Percentiles rank a stretch among this genome's conserved stretches.
Evolutionary conservation across 2,113 vertebrate species (phyloP).

Genomic region (Tenrec ecaudatus): DNA sequence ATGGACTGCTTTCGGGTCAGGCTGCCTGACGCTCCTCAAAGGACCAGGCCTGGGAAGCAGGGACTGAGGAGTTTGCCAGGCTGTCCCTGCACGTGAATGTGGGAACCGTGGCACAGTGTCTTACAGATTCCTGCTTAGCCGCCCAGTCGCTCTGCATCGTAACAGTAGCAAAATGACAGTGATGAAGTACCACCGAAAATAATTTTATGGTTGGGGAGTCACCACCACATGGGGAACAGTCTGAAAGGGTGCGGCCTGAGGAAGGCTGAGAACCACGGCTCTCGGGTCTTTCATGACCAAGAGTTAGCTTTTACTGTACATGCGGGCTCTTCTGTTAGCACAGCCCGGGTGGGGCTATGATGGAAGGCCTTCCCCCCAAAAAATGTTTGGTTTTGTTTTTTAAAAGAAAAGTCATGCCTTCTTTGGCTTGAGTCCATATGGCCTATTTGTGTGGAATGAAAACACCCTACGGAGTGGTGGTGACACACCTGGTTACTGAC

Average conservation of each 20-base stretch:
- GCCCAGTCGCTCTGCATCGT: neutral
- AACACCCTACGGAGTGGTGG: neutral
- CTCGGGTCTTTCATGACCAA: neutral
- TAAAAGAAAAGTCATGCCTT: constrained; percentile 40
- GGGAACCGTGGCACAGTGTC: neutral
- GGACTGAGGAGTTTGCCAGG: neutral
- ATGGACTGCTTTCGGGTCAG: neutral
- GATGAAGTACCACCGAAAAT: too few relatives aligned
- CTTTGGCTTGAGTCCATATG: neutral
- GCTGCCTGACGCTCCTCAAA: neutral
- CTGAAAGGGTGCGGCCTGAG: too few relatives aligned
- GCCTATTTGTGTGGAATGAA: constrained; percentile 21
- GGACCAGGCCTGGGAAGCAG: neutral
- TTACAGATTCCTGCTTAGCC: neutral
- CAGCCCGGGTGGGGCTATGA: neutral
- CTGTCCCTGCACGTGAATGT: neutral
- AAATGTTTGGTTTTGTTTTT: neutral
- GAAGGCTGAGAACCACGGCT: too few relatives aligned
- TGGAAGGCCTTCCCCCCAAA: neutral
- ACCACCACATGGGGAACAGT: too few relatives aligned
- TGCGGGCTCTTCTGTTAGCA: neutral
- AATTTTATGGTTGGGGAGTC: too few relatives aligned
- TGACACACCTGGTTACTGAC: neutral
- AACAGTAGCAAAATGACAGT: too few relatives aligned
- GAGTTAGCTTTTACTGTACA: neutral